phyloP scores from a whole-genome alignment of 1,140 invertebrate species.

The Nasonia longicornis region DNA sequence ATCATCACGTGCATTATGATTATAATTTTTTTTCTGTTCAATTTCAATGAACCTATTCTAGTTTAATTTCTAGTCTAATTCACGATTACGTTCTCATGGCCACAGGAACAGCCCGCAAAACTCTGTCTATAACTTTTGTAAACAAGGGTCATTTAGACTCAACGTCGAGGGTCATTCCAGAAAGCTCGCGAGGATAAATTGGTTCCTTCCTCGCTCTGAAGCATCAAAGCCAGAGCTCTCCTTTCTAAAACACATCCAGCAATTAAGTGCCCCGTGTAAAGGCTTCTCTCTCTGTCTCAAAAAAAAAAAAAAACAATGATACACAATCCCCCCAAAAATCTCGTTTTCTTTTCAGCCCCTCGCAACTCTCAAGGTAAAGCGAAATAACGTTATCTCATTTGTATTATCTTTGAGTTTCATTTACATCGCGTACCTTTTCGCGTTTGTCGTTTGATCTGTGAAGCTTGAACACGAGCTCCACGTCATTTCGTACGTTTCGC shows the following conservation, averaged over 20 bases:
- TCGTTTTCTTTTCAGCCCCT: neutral
- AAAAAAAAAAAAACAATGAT: neutral
- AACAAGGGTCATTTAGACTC: too few species aligned
- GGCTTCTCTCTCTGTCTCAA: too few species aligned
- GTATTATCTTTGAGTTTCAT: neutral
- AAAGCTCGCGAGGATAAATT: neutral
- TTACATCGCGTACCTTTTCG: neutral
- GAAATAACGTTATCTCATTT: neutral
- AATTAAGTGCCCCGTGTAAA: neutral
- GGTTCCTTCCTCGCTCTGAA: neutral
- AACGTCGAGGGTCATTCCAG: neutral
- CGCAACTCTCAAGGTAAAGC: neutral
- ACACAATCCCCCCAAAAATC: neutral
- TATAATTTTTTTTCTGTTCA: too few species aligned
- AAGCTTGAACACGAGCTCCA: neutral
- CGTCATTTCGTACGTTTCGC: too few species aligned
- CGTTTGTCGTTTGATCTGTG: neutral
- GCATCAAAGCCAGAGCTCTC: neutral
- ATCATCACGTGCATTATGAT: too few species aligned
- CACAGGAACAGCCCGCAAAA: too few species aligned
- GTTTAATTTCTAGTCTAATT: too few species aligned
- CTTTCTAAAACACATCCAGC: neutral
- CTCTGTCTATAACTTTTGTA: too few species aligned
- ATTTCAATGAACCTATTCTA: too few species aligned
- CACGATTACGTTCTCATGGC: too few species aligned